A percentile compares a stretch with the other conserved stretches of the same genome.
Evolutionary conservation across 2,888 invertebrate genomes (phyloP).

Genomic region (Microplitis deprimator): DNA sequence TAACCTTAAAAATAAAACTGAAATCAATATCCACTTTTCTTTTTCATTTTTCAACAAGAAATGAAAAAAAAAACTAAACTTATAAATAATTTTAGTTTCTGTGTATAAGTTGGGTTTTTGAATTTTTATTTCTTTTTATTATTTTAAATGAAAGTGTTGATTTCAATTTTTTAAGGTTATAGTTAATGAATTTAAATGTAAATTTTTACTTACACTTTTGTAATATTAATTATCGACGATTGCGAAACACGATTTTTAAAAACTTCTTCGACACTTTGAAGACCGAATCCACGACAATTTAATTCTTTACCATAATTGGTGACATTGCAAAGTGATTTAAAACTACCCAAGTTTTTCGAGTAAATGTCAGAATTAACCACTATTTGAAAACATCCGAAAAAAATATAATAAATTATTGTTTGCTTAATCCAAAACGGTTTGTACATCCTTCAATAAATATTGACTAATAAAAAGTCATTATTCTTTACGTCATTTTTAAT

Average conservation of each 20-base stretch:
- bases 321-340: not conserved
- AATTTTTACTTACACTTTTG: conserved; percentile 1
- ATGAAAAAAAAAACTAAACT: too few species aligned
- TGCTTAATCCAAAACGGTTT: not conserved
- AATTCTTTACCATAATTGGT: not conserved
- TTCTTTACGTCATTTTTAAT: not conserved
- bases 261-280: conserved; percentile 1
- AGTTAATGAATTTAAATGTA: not conserved
- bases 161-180: not conserved
- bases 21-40: not conserved
- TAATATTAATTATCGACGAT: not conserved
- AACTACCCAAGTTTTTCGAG: not conserved
- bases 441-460: not conserved
- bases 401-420: not conserved
- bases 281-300: conserved; percentile 3
- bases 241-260: not conserved
- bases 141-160: too few species aligned
- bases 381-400: not conserved
- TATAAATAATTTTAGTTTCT: too few species aligned
- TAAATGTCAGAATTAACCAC: conserved; percentile 1
- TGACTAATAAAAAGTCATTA: not conserved
- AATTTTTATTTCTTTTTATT: too few species aligned
- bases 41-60: too few species aligned
- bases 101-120: too few species aligned
- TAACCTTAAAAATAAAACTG: not conserved